phyloP scores from a whole-genome alignment of 1,140 invertebrate genomes.

The Magallana gigas region DNA sequence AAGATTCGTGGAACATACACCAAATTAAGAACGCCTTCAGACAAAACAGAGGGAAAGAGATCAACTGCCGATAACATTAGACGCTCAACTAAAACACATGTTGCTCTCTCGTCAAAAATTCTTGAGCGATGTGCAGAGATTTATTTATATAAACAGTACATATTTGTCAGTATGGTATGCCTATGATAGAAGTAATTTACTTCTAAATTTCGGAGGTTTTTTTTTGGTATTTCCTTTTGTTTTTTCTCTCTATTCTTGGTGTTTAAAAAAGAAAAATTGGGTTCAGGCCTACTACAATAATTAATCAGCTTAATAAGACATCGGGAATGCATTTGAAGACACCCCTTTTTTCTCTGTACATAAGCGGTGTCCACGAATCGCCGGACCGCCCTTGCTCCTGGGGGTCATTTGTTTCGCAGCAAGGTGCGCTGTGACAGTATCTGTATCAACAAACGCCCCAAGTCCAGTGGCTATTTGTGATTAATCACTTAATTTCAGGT shows the following conservation, averaged over 20 bases:
- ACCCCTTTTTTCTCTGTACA: background rate
- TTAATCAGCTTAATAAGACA: background rate
- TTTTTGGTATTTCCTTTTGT: too few species aligned
- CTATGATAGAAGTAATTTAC: too few species aligned
- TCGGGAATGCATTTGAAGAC: background rate
- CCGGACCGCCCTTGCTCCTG: constrained; percentile 20
- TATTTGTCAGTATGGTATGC: too few species aligned
- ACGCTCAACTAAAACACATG: background rate
- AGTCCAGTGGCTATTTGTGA: constrained; percentile 18
- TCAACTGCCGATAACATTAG: background rate
- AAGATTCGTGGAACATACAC: background rate
- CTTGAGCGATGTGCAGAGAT: background rate
- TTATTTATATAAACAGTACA: background rate
- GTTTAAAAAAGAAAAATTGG: background rate
- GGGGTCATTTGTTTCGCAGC: constrained; percentile 28
- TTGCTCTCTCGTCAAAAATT: background rate
- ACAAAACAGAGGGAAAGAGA: background rate
- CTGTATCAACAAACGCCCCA: constrained; percentile 3
- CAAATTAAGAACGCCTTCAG: constrained; percentile 7
- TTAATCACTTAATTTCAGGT: constrained; percentile 16
- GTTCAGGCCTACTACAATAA: background rate
- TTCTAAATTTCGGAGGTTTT: too few species aligned
- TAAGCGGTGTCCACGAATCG: background rate
- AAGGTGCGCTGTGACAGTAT: constrained; percentile 11
- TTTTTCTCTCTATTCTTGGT: too few species aligned